Conservation (phyloP, 2,888 invertebrate genomes). For the Scaptomyza reducta region DNA sequence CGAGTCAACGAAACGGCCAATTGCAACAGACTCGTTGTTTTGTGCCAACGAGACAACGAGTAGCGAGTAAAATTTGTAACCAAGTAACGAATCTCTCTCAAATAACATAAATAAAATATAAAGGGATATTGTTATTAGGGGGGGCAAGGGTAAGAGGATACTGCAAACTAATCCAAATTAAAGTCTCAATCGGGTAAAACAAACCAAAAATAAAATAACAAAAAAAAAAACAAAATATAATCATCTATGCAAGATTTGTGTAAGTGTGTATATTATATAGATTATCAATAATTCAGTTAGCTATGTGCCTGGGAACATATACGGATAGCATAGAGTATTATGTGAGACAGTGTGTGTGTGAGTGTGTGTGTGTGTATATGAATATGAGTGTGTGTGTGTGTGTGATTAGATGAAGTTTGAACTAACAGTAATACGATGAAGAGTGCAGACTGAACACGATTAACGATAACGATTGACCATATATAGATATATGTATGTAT, state of each 20-base stretch:
- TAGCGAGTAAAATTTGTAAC: constrained; percentile 14
- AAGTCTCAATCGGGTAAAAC: not conserved
- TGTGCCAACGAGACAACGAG: not conserved
- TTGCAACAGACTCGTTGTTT: not conserved
- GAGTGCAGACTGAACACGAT: not conserved
- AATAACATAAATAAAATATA: not conserved
- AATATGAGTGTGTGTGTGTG: not conserved
- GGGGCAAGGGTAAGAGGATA: not conserved
- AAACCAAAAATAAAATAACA: constrained; percentile 1
- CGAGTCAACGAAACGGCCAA: not conserved
- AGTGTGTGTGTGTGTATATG: not conserved
- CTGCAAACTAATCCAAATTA: constrained; percentile 3
- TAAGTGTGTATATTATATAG: constrained; percentile 2
- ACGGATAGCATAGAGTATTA: not conserved
- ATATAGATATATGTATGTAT: not conserved
- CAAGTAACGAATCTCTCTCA: not conserved
- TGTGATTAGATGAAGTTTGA: not conserved
- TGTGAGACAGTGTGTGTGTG: constrained; percentile 1
- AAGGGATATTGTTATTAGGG: not conserved
- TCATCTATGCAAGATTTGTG: constrained; percentile 6
- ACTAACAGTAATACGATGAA: not conserved
- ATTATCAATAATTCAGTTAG: constrained; percentile 5
- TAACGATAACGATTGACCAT: not conserved
- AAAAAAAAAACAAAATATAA: not conserved
- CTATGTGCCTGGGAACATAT: not conserved